Conservation (phyloP, 2,888 invertebrate species). For the Chydorus sphaericus region DNA sequence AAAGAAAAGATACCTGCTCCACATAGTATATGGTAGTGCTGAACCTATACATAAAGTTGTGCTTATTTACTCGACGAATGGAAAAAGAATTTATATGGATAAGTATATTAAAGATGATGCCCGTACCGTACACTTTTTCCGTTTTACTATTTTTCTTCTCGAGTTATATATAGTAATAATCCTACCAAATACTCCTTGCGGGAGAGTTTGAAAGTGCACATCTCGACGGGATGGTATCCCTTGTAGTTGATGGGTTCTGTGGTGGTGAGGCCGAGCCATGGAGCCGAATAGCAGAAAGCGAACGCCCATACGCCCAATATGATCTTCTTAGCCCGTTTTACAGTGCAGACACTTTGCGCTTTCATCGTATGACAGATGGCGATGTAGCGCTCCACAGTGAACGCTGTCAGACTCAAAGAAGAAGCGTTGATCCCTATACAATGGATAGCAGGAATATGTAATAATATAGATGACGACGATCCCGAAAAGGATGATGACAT, state of each 20-base stretch:
- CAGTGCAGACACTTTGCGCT: slow-evolving; percentile 42
- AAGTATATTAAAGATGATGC: too few species aligned
- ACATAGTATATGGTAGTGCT: too few species aligned
- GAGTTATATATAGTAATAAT: too few species aligned
- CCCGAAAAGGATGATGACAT: too few species aligned
- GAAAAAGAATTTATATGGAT: too few species aligned
- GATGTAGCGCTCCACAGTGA: slow-evolving; percentile 46
- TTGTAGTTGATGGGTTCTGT: slow-evolving; percentile 26
- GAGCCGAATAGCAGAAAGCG: slow-evolving; percentile 39
- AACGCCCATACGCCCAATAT: slow-evolving; percentile 41
- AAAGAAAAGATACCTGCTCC: too few species aligned
- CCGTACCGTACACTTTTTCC: too few species aligned
- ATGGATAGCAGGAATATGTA: too few species aligned
- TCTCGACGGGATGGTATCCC: slow-evolving; percentile 23
- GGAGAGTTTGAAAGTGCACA: slow-evolving; percentile 34
- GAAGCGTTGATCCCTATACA: slow-evolving; percentile 36
- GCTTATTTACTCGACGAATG: too few species aligned
- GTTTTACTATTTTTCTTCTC: too few species aligned
- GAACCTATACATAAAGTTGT: too few species aligned
- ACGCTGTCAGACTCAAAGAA: slow-evolving; percentile 42
- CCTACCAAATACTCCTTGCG: slow-evolving; percentile 31
- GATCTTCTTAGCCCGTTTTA: slow-evolving; percentile 40
- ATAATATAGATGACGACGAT: too few species aligned
- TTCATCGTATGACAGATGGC: slow-evolving; percentile 46
- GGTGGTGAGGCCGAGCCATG: slow-evolving; percentile 43